A percentile compares a stretch with the other conserved stretches of the same genome.
Evolutionary conservation across 1,140 invertebrate species (phyloP).

Genomic region (Eurosta solidaginis): DNA sequence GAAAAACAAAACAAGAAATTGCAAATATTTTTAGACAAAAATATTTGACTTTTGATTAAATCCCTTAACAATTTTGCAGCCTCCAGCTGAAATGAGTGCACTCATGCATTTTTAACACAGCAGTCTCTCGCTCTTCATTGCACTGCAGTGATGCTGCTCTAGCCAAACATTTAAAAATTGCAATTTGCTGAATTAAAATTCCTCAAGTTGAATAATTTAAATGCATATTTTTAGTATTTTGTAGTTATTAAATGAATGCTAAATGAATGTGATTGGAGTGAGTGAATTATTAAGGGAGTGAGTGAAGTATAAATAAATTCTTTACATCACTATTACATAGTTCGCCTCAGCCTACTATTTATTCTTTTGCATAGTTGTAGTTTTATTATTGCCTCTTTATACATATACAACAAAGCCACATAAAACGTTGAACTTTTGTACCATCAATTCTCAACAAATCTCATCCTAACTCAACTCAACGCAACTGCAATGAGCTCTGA

Average conservation of each 20-base stretch:
- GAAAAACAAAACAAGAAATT: background rate
- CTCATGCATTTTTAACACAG: slow-evolving; percentile 3
- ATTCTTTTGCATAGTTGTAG: background rate
- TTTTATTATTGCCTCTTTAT: background rate
- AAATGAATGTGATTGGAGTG: background rate
- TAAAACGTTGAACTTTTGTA: slow-evolving; percentile 11
- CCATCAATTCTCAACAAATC: no score
- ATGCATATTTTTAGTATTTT: slow-evolving; percentile 28
- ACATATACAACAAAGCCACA: slow-evolving; percentile 14
- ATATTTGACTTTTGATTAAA: slow-evolving; percentile 1
- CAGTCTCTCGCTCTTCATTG: background rate
- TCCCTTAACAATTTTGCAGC: slow-evolving; percentile 19
- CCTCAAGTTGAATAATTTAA: slow-evolving; percentile 18
- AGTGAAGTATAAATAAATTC: background rate
- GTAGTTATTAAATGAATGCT: slow-evolving; percentile 18
- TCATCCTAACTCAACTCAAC: background rate
- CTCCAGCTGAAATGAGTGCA: background rate
- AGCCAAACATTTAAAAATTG: background rate
- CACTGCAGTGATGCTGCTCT: background rate
- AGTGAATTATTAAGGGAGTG: background rate
- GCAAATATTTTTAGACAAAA: background rate
- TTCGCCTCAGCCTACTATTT: background rate
- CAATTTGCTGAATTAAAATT: slow-evolving; percentile 24
- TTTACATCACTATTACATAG: no score
- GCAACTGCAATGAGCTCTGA: background rate